Evolutionary conservation across 2,113 vertebrate species (phyloP).

Genomic region (Capreolus pygargus): DNA sequence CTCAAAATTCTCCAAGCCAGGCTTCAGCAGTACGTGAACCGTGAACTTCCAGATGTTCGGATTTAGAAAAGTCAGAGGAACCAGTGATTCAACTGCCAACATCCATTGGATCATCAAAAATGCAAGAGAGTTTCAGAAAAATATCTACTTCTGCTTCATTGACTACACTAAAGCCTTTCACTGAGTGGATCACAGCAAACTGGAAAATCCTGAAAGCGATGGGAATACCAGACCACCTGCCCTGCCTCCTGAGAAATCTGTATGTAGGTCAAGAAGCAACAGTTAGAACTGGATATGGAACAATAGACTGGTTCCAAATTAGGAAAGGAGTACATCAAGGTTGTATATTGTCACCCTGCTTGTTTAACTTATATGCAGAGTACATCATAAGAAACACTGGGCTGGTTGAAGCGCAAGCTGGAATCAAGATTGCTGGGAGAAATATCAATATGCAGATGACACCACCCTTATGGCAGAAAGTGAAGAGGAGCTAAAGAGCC

Average conservation of each 20-base stretch:
- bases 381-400: background rate
- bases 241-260: background rate
- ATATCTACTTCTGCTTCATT: background rate
- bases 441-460: background rate
- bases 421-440: background rate
- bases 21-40: background rate
- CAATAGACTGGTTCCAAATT: background rate
- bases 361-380: background rate
- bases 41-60: background rate
- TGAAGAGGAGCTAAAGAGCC: background rate
- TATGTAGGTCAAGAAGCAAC: background rate
- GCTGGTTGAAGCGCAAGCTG: background rate
- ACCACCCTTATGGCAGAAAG: background rate
- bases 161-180: background rate
- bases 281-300: background rate
- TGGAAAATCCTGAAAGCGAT: background rate
- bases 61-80: background rate
- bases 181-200: background rate
- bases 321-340: background rate
- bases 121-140: background rate
- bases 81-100: background rate
- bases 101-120: background rate
- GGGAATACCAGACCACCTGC: background rate
- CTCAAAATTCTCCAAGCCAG: background rate
- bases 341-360: background rate